These are phyloP conservation scores for Dolichomitus sp. DNA, from an alignment of 2,888 invertebrate genomes.

Conservation along the genomic window DNA sequence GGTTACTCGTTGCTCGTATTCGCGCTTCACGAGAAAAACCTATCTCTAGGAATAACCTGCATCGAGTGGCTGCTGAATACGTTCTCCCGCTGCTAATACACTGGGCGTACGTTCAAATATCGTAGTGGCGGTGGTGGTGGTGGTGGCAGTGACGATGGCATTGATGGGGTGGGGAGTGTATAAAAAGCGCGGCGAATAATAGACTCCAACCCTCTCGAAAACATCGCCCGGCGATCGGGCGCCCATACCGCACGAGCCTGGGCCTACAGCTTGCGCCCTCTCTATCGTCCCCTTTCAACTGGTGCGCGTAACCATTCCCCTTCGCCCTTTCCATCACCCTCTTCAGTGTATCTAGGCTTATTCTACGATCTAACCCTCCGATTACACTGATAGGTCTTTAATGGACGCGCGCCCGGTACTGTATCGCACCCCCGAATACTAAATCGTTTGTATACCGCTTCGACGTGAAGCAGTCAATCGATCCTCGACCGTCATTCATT, in stretches of 20 bases:
- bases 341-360: constrained; percentile 68
- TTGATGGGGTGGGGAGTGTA: constrained; percentile 71
- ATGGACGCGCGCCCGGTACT: constrained; percentile 55
- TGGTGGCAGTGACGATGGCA: constrained; percentile 54
- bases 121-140: neutral
- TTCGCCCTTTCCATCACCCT: constrained; percentile 50
- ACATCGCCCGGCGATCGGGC: constrained; percentile 79
- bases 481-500: constrained; percentile 61
- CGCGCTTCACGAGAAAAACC: neutral
- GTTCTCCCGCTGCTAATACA: neutral
- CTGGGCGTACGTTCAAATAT: neutral
- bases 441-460: constrained; percentile 70
- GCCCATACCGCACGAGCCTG: constrained; percentile 75
- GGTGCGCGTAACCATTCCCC: constrained; percentile 59
- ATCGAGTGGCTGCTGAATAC: constrained; percentile 23
- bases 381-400: constrained; percentile 70
- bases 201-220: constrained; percentile 84
- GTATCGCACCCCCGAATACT: constrained; percentile 51
- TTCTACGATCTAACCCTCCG: constrained; percentile 69
- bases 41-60: constrained; percentile 43
- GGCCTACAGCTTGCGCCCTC: constrained; percentile 53
- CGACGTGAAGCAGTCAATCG: constrained; percentile 70
- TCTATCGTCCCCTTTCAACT: constrained; percentile 45
- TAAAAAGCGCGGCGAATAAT: constrained; percentile 85
- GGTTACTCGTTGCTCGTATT: constrained; percentile 17